Evolutionary conservation across 2,888 invertebrate species (phyloP), one percentile per base, ranked within the genome.

Genomic region (Dermolepida albohirtum): DNA sequence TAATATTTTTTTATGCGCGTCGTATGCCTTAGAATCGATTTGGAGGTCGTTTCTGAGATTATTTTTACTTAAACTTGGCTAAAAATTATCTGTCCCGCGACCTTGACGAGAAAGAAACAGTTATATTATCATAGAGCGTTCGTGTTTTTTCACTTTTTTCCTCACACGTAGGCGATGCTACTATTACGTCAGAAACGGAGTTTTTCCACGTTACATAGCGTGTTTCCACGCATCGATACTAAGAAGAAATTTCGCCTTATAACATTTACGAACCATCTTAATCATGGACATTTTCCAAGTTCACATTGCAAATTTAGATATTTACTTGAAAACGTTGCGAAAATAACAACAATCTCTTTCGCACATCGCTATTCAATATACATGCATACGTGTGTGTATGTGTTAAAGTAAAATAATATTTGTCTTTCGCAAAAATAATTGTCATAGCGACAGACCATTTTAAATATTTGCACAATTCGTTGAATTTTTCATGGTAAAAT

Each of bases 51-150:
- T 34, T 44, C 52, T 34, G 51, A 14, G 59, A 59, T 66, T 66
- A 66, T 66, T 66, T 66, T 66, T 66, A 66, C 59, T 66, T 59
- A 66, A 66, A 66, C 66, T 59, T 66, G 59, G 66, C 51, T 49
- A 66, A 66, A 66, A 62, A 39, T 59, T 59, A 66, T 59, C 41
- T 51, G 64, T 64, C 64, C 43, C 52, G 34, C 49, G 52, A 64
- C 64, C 64, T 64, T 54, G 64, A 17, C 52, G 49, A 17, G 41
- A 51, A 52, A 40, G 64, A 64, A 64, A 52, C 64, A 54, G 52
- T 64, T 51, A 64, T 29, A 64, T 52, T 64, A 62, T 62, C 47
- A 43, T 52, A 22, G n/a, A n/a, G 29, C 44, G 27, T 29, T 44
- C 43, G 59, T 14, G 7, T 17, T 62, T 62, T 62, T 62, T 41